These are phyloP conservation scores for Nephila pilipes DNA, from an alignment of 1,140 invertebrate species.

Conservation along the genomic window DNA sequence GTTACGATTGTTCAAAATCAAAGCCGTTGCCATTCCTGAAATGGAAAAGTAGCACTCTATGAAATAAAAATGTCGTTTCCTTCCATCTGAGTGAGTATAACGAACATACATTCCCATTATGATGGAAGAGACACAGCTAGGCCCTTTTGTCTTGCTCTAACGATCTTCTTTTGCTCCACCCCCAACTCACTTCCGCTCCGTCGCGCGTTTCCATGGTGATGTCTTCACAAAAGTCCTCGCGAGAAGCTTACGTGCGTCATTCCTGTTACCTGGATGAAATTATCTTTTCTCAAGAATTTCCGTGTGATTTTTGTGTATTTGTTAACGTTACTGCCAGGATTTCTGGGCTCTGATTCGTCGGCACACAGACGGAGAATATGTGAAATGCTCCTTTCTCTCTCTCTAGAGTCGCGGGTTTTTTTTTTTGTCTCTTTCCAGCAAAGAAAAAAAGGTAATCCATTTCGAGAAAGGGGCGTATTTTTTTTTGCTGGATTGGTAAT, in stretches of 20 bases:
- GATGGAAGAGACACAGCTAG: not conserved
- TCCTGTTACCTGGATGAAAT: conserved; percentile 39
- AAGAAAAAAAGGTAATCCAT: too few relatives aligned
- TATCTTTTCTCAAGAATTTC: conserved; percentile 29
- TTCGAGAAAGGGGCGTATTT: too few relatives aligned
- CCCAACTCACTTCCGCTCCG: not conserved
- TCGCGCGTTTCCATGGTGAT: conserved; percentile 38
- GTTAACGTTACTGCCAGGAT: not conserved
- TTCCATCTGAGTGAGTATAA: not conserved
- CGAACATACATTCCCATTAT: conserved; percentile 19
- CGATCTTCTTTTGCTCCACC: conserved; percentile 32
- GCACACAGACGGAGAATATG: not conserved
- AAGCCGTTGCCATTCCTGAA: conserved; percentile 3
- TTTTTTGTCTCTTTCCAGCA: not conserved
- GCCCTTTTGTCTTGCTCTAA: conserved; percentile 62
- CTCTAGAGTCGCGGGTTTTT: not conserved
- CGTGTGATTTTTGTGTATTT: conserved; percentile 4
- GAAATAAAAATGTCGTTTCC: conserved; percentile 35
- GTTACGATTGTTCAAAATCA: conserved; percentile 4
- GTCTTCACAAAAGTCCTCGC: conserved; percentile 22
- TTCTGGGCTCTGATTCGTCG: not conserved
- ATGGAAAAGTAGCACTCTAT: not conserved
- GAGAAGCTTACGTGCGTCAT: conserved; percentile 49
- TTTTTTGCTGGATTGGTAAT: too few relatives aligned
- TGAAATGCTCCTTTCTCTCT: not conserved